Evolutionary conservation across 2,797 vertebrate genomes (phyloP).

Genomic region (Limosa lapponica): DNA sequence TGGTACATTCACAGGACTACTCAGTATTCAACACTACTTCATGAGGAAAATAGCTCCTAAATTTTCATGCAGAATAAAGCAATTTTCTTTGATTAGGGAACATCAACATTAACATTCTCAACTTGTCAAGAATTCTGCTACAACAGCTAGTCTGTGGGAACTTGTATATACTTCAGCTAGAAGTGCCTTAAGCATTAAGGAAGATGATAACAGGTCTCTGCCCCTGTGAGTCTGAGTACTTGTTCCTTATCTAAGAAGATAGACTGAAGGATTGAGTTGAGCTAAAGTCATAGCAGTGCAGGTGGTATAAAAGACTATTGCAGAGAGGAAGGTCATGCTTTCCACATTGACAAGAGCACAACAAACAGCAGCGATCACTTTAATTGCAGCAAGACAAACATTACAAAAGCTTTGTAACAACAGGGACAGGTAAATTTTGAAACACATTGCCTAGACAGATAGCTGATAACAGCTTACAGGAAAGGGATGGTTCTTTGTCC

Average conservation of each 20-base stretch:
- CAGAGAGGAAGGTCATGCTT: background rate
- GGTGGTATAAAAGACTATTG: background rate
- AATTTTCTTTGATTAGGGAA: background rate
- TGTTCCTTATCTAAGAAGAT: background rate
- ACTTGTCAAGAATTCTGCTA: background rate
- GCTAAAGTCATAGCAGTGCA: background rate
- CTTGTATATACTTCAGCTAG: background rate
- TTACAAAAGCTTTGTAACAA: background rate
- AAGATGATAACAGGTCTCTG: background rate
- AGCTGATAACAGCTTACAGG: background rate
- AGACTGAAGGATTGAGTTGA: background rate
- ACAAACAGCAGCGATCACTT: background rate
- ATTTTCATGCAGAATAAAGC: background rate
- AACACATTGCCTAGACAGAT: background rate
- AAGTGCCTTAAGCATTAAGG: background rate
- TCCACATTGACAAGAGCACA: background rate
- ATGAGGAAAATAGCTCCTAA: background rate
- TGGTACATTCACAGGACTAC: background rate
- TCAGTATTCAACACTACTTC: background rate
- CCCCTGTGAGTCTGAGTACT: background rate
- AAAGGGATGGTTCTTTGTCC: background rate
- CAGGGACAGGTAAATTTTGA: background rate
- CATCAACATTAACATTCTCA: background rate
- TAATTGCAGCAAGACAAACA: background rate
- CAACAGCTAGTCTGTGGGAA: background rate